These are phyloP conservation scores for Drosophila tripunctata DNA, from an alignment of 2,888 invertebrate species.

Conservation along the genomic window DNA sequence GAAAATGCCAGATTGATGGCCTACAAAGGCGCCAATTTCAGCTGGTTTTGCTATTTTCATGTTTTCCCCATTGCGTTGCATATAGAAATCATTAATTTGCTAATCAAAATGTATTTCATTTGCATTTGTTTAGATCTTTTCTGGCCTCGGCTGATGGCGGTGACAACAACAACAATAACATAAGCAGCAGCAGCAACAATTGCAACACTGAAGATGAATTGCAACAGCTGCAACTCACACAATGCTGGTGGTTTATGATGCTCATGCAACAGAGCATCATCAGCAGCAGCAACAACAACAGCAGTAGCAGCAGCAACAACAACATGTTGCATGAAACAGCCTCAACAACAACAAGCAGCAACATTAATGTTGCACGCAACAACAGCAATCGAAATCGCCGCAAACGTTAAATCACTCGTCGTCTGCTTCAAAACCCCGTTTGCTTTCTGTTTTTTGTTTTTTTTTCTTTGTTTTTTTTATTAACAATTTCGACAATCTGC, in stretches of 20 bases:
- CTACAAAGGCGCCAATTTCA: slow-evolving; percentile 30
- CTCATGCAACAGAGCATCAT: slow-evolving; percentile 82
- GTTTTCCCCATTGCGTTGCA: background rate
- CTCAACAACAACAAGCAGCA: slow-evolving; percentile 7
- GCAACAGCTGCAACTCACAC: slow-evolving; percentile 77
- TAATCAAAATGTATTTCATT: slow-evolving; percentile 10
- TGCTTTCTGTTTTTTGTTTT: background rate
- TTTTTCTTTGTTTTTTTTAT: slow-evolving; percentile 3
- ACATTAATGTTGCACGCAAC: slow-evolving; percentile 5
- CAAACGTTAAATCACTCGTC: slow-evolving; percentile 40
- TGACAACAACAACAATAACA: slow-evolving; percentile 25
- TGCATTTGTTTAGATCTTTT: slow-evolving; percentile 70
- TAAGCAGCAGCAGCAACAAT: slow-evolving; percentile 50
- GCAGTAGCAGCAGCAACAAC: slow-evolving; percentile 2
- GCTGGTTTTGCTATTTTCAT: slow-evolving; percentile 27
- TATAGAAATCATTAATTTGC: background rate
- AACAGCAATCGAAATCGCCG: slow-evolving; percentile 42
- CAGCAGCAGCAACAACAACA: slow-evolving; percentile 24
- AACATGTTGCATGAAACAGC: slow-evolving; percentile 1
- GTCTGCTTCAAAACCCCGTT: slow-evolving; percentile 4
- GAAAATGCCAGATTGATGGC: slow-evolving; percentile 58
- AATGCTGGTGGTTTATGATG: slow-evolving; percentile 83
- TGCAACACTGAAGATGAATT: slow-evolving; percentile 48
- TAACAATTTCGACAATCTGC: slow-evolving; percentile 14
- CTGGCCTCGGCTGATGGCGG: slow-evolving; percentile 68